Evolutionary conservation across 2,888 invertebrate genomes (phyloP), one percentile per base, ranked within the genome.

Genomic region (Ophion ventricosus): DNA sequence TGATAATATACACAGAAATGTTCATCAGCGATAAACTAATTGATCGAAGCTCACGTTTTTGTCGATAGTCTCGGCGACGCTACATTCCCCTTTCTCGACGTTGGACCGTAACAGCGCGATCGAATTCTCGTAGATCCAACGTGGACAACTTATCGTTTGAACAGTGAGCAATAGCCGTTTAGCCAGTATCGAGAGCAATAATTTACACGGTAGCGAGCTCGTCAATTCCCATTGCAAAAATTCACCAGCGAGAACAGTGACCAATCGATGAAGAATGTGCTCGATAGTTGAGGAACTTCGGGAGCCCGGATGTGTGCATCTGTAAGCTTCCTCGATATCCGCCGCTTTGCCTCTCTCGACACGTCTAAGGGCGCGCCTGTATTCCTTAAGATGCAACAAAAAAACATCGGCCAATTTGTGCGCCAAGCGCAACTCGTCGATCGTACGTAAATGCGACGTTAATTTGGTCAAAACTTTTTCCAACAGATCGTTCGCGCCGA

Each of bases 201-300:
- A 91, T 90, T 95, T 95, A 0, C 95, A 96, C 67, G 96, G 96
- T 14, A 96, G 94, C 0, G 96, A 96, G 86, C 95, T 96, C 94
- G 95, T 95, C 3, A 96, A 89, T 89, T 96, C 96, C 95, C 96
- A 96, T 0, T 95, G 95, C 1, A 96, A 93, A 43, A 96, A 94
- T 88, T 96, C 96, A 87, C 95, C 95, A 17, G 92, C 88, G 14
- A 96, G 91, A 14, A 96, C 91, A 11, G 95, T 93, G n/a, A 96
- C 94, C 29, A 96, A 91, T 82, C 95, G 94, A 87, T 95, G 94
- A 1, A 95, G 93, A 84, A 95, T 95, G 87, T 96, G 95, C 70
- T 96, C 95, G 8, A 95, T 94, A 0, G 95, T 93, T 67, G 87
- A 70, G 4, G 80, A 10, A 54, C 88, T 91, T 40, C 91, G 87